Evolutionary conservation across 2,888 invertebrate species (phyloP).

Genomic region (Petrophora chlorosata): DNA sequence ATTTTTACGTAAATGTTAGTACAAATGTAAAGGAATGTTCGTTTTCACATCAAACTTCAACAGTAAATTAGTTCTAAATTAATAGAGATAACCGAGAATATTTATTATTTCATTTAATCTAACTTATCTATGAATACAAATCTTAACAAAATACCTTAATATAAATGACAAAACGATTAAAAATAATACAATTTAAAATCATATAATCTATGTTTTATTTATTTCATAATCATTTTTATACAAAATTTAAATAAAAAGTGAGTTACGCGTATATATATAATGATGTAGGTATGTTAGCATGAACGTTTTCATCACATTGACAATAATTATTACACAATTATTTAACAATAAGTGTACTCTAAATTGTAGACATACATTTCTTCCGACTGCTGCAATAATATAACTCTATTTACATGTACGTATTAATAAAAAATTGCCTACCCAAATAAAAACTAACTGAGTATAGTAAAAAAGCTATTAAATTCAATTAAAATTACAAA

Average conservation of each 20-base stretch:
- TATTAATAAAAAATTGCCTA: slow-evolving; percentile 22
- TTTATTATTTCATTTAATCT: too few species aligned
- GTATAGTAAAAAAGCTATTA: slow-evolving; percentile 65
- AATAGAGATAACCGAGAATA: not conserved
- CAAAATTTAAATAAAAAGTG: not conserved
- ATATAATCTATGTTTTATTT: not conserved
- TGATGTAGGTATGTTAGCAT: too few species aligned
- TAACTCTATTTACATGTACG: slow-evolving; percentile 30
- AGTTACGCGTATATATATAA: too few species aligned
- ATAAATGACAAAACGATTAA: not conserved
- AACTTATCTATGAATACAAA: not conserved
- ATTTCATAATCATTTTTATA: too few species aligned
- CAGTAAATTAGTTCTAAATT: slow-evolving; percentile 26
- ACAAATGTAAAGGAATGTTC: slow-evolving; percentile 45
- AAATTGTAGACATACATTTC: slow-evolving; percentile 7
- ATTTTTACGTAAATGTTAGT: slow-evolving; percentile 17
- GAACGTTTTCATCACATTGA: not conserved
- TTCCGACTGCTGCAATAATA: slow-evolving; percentile 23
- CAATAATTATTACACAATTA: slow-evolving; percentile 14
- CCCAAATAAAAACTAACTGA: slow-evolving; percentile 37
- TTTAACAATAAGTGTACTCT: slow-evolving; percentile 11
- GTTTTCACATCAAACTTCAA: slow-evolving; percentile 33
- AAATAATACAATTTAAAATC: not conserved
- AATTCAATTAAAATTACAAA: slow-evolving; percentile 61
- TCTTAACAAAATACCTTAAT: not conserved